phyloP scores from a whole-genome alignment of 2,113 vertebrate genomes.

The Suricata suricatta region DNA sequence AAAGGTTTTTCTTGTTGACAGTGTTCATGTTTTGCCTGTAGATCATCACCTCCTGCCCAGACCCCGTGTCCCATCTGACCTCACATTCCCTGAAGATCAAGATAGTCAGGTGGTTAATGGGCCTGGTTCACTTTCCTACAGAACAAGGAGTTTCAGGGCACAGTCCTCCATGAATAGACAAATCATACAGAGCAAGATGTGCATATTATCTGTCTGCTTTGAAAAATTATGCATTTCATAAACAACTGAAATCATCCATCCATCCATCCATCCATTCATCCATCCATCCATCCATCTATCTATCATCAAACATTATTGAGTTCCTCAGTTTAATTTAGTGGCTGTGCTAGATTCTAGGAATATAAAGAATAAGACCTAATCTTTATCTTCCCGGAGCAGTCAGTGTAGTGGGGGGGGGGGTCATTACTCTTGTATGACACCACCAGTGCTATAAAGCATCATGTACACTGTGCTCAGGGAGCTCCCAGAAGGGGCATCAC shows the following conservation, averaged over 20 bases:
- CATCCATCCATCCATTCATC: not conserved
- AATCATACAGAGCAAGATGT: not conserved
- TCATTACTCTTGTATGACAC: not conserved
- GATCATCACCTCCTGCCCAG: not conserved
- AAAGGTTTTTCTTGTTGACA: not conserved
- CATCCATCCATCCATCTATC: not conserved
- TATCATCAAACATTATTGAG: not conserved
- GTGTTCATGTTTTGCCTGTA: not conserved
- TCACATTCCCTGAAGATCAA: not conserved
- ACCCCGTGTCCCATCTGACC: not conserved
- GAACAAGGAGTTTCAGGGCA: not conserved
- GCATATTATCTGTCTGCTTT: not conserved
- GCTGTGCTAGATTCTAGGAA: not conserved
- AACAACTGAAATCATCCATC: not conserved
- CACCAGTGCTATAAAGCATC: not conserved
- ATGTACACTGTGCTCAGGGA: not conserved
- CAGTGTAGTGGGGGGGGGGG: not conserved
- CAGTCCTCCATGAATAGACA: not conserved
- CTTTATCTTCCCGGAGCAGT: not conserved
- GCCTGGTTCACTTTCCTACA: not conserved
- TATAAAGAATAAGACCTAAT: not conserved
- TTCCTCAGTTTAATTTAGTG: not conserved
- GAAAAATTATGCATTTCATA: not conserved
- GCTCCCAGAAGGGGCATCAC: not conserved
- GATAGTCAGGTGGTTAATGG: not conserved